Percentiles rank a stretch among this genome's conserved stretches.
These are phyloP conservation scores for Tinamus guttatus DNA, from an alignment of 2,113 vertebrate species.

Conservation along the genomic window DNA sequence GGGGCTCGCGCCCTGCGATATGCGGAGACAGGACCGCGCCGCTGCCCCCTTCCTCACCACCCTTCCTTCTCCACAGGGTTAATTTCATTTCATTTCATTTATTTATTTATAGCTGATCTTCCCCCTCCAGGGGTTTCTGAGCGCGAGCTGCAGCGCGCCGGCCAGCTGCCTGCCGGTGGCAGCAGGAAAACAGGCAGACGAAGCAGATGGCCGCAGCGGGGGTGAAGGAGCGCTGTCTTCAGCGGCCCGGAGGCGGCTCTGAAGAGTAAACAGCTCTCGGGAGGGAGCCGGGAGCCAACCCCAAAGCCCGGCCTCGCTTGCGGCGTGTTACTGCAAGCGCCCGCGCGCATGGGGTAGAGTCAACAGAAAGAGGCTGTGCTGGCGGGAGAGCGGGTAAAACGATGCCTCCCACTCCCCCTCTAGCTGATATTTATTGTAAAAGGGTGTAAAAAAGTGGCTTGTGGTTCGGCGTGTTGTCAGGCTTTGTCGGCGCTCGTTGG, in stretches of 20 bases:
- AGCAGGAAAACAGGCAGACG: constrained; percentile 71
- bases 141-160: constrained; percentile 47
- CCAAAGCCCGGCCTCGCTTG: constrained; percentile 55
- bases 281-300: constrained; percentile 63
- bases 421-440: constrained; percentile 57
- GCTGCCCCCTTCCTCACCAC: neutral
- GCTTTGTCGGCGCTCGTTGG: neutral
- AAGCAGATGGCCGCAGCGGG: constrained; percentile 77
- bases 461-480: constrained; percentile 17
- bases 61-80: constrained; percentile 51
- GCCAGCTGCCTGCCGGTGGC: constrained; percentile 76
- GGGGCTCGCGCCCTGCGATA: neutral
- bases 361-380: constrained; percentile 60
- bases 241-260: constrained; percentile 54
- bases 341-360: constrained; percentile 50
- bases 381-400: constrained; percentile 53
- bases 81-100: constrained; percentile 31
- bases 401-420: neutral
- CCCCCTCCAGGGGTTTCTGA: constrained; percentile 64
- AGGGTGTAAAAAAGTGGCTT: constrained; percentile 47
- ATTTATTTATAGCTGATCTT: constrained; percentile 54
- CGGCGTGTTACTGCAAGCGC: constrained; percentile 64
- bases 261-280: constrained; percentile 73
- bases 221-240: constrained; percentile 70
- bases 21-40: neutral